phyloP scores from a whole-genome alignment of 2,113 vertebrate species.

The Panurus biarmicus region DNA sequence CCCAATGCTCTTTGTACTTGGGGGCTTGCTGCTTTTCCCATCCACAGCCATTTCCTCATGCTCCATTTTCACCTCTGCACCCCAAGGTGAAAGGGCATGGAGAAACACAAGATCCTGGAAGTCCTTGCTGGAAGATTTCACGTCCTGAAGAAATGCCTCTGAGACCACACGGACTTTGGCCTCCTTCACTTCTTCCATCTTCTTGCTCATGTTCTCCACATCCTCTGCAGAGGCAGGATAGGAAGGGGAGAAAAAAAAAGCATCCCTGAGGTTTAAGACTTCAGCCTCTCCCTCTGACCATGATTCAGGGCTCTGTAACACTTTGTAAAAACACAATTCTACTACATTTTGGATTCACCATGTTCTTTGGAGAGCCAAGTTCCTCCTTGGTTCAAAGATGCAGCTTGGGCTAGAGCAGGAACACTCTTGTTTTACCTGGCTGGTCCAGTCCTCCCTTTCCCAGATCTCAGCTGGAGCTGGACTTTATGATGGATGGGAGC shows the following conservation, averaged over 20 bases:
- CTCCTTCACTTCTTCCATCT: constrained; percentile 91
- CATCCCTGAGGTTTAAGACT: not conserved
- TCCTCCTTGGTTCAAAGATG: not conserved
- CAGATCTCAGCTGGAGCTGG: not conserved
- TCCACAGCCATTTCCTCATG: constrained; percentile 42
- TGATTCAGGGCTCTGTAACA: not conserved
- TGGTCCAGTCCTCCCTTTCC: not conserved
- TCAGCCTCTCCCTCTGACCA: not conserved
- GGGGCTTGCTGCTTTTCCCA: constrained; percentile 73
- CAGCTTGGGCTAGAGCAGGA: not conserved
- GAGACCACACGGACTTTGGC: constrained; percentile 86
- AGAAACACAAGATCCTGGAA: constrained; percentile 84
- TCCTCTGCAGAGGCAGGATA: constrained; percentile 78
- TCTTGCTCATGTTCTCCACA: constrained; percentile 93
- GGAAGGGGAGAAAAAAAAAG: not conserved
- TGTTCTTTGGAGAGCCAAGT: not conserved
- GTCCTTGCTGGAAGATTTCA: constrained; percentile 77
- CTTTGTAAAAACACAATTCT: not conserved
- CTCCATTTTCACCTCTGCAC: constrained; percentile 86
- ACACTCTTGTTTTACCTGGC: not conserved
- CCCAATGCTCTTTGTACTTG: constrained; percentile 80
- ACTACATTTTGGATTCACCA: not conserved
- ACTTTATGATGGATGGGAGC: not conserved
- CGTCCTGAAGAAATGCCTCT: constrained; percentile 84
- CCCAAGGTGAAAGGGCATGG: constrained; percentile 88